Base-by-base conservation (phyloP, 2,888 invertebrate species). In the Caenorhabditis japonica region DNA sequence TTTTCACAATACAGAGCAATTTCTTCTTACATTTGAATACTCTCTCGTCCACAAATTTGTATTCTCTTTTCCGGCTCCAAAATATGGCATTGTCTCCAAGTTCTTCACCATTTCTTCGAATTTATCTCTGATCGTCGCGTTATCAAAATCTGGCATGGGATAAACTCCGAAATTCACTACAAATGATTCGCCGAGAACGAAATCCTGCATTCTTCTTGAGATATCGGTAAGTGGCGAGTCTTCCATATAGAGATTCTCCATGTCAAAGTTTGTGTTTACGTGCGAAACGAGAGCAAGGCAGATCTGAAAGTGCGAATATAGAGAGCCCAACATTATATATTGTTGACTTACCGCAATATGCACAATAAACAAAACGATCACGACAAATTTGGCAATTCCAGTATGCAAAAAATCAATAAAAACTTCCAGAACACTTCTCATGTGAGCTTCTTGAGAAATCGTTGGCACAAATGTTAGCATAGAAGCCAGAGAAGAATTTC, bases 261-360 rank as follows among this genome's bases (percentile, higher is more conserved):
- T 85, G 75, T 85, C 82, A 61, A 85, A 85, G 49, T 85, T 71
- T 0, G 85, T 85, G 75, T 84, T 85, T 36, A 85, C 85, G 19
- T 82, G 47, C 0, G 84, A 79, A 41, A 84, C 81, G 27, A 82
- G 76, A 43, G 81, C 83, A 7, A 77, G 75, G 30, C 79, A 77
- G 15, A 82, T 68, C 84, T 84, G 53, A 62, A 75, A 41, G 39
- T 19, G 21, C 7, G 15, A n/a, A 34, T 36, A 27, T 34, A 21
- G 19, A 34, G 33, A 3, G 51, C 15, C 2, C 13, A 13, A 15
- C 27, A 38, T 34, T 3, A 58, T 33, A 71, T 27, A 23, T 4
- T 25, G 13, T 30, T 12, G 10, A 56, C 75, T 53, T 47, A 84
- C 83, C 36, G 41, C 61, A 53, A 85, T 76, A 60, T 85, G 85